Conservation (phyloP, 2,113 vertebrate genomes). For the Brachypteracias leptosomus region DNA sequence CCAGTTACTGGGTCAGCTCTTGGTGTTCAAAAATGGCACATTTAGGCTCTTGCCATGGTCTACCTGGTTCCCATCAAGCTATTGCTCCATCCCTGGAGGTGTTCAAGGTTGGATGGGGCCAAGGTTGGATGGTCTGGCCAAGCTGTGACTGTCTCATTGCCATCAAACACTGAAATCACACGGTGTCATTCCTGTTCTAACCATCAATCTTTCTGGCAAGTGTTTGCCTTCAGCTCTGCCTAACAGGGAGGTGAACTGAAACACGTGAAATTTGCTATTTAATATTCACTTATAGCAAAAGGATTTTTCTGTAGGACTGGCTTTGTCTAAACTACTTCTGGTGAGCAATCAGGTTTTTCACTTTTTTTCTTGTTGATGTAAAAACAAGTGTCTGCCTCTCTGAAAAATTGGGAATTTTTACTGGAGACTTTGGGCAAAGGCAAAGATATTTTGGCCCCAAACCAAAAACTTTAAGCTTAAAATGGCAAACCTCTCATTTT, state of each 20-base stretch:
- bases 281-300: not conserved
- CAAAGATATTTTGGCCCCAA: slow-evolving; percentile 37
- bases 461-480: slow-evolving; percentile 43
- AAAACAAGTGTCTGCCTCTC: slow-evolving; percentile 45
- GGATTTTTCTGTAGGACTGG: not conserved
- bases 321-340: not conserved
- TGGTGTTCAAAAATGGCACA: not conserved
- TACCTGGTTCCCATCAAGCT: not conserved
- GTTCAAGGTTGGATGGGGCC: no score
- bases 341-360: not conserved
- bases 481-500: slow-evolving; percentile 64
- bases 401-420: slow-evolving; percentile 54
- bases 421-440: slow-evolving; percentile 43
- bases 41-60: not conserved
- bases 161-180: not conserved
- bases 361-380: not conserved
- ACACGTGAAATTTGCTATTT: not conserved
- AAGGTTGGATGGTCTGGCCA: no score
- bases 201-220: not conserved
- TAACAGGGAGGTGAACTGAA: not conserved
- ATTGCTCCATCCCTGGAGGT: no score
- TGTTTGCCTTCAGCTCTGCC: not conserved
- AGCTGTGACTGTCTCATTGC: not conserved
- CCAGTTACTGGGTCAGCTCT: not conserved
- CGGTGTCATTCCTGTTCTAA: accelerated